These are phyloP conservation scores for Thermophis baileyi DNA, from an alignment of 2,113 vertebrate species.

Conservation along the genomic window DNA sequence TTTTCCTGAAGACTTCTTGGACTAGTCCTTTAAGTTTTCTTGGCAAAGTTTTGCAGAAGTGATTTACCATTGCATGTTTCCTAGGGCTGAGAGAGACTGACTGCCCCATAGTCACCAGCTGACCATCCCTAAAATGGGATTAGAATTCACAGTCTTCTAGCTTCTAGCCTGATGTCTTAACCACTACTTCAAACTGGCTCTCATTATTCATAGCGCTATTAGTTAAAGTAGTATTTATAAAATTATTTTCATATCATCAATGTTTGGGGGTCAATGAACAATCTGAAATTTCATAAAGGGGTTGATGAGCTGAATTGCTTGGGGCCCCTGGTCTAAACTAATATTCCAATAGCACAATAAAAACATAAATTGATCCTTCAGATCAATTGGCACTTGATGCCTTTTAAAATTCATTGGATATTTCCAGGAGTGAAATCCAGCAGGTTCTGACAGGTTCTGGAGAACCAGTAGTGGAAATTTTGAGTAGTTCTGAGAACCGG, in stretches of 20 bases:
- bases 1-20: no score
- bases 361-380: neutral
- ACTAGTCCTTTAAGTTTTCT: no score
- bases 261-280: neutral
- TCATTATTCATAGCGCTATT: neutral
- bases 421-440: no score
- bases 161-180: neutral
- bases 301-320: neutral
- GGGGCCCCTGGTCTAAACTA: neutral
- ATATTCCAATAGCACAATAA: neutral
- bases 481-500: no score
- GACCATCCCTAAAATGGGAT: no score
- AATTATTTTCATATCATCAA: neutral
- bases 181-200: no score
- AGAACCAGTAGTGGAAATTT: no score
- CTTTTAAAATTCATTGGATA: neutral
- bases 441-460: no score
- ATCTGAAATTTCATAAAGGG: neutral
- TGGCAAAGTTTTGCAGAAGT: no score
- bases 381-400: neutral
- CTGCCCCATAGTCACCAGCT: no score
- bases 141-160: neutral
- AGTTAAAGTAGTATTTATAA: neutral
- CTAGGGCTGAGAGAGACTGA: no score
- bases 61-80: no score